These are phyloP conservation scores for Eupithecia exiguata DNA, from an alignment of 2,888 invertebrate species.

Conservation along the genomic window DNA sequence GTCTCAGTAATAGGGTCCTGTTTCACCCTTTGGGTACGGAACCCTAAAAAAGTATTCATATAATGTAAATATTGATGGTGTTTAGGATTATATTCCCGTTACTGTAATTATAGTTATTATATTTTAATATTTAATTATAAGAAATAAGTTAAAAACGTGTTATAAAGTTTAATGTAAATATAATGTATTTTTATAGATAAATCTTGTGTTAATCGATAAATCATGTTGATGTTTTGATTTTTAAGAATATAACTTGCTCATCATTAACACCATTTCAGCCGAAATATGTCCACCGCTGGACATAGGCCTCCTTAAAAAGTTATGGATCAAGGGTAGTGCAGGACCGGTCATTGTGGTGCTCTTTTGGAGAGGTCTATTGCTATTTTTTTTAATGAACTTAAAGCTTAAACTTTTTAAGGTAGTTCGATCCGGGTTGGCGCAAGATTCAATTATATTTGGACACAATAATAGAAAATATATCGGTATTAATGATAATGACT, in stretches of 20 bases:
- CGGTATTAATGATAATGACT: too few species aligned
- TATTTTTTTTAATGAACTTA: too few species aligned
- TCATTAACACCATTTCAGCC: background rate
- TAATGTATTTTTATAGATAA: conserved; percentile 3
- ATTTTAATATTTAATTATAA: conserved; percentile 16
- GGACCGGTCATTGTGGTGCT: background rate
- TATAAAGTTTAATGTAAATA: conserved; percentile 7
- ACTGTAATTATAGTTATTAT: conserved; percentile 13
- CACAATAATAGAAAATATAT: too few species aligned
- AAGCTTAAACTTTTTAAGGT: too few species aligned
- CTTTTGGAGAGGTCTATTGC: background rate
- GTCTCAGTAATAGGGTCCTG: too few species aligned
- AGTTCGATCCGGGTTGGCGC: too few species aligned
- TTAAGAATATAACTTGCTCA: background rate
- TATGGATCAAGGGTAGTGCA: too few species aligned
- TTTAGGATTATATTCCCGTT: conserved; percentile 15
- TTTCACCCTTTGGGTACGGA: too few species aligned
- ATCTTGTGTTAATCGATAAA: conserved; percentile 2
- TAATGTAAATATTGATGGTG: conserved; percentile 17
- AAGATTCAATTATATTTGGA: too few species aligned
- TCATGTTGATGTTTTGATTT: background rate
- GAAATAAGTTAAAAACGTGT: background rate
- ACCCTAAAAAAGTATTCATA: conserved; percentile 51
- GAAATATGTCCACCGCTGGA: background rate
- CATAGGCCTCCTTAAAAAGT: background rate